These are phyloP conservation scores for Mormyrus iriodes DNA, from an alignment of 2,113 vertebrate species.

Conservation along the genomic window DNA sequence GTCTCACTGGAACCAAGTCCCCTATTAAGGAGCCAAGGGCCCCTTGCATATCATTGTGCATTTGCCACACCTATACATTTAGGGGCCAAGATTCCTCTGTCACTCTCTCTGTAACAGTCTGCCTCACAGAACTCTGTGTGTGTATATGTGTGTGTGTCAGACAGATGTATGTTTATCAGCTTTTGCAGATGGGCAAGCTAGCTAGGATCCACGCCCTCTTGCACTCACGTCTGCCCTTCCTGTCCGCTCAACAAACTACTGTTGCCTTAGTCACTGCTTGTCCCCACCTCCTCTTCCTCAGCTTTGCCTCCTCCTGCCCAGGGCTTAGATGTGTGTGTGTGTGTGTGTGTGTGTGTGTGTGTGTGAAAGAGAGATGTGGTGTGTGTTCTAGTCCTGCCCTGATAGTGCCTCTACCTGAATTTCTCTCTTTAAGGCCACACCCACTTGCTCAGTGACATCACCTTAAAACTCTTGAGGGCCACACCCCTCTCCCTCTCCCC, in stretches of 20 bases:
- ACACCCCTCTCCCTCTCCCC: constrained; percentile 34
- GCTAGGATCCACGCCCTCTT: constrained; percentile 5
- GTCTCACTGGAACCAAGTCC: background rate
- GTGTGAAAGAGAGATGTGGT: constrained; percentile 70
- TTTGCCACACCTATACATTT: background rate
- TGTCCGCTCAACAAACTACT: constrained; percentile 4
- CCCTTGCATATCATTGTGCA: background rate
- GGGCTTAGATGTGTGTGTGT: constrained; percentile 25
- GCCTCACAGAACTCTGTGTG: background rate
- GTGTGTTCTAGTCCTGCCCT: constrained; percentile 74
- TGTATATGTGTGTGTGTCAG: background rate
- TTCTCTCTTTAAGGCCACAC: constrained; percentile 52
- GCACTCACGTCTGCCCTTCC: constrained; percentile 1
- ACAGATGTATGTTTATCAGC: background rate
- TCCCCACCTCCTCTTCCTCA: constrained; percentile 8
- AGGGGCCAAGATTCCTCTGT: background rate
- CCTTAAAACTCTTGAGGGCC: constrained; percentile 48
- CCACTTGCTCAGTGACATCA: constrained; percentile 62
- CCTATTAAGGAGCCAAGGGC: background rate
- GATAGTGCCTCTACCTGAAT: constrained; percentile 68
- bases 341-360: constrained; percentile 47
- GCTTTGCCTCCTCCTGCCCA: background rate
- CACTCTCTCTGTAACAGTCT: background rate
- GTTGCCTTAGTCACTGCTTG: background rate
- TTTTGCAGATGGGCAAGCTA: background rate